A percentile compares a stretch with the other conserved stretches of the same genome.
Conservation (phyloP, 2,797 vertebrate genomes). For the Protosalanx chinensis region DNA sequence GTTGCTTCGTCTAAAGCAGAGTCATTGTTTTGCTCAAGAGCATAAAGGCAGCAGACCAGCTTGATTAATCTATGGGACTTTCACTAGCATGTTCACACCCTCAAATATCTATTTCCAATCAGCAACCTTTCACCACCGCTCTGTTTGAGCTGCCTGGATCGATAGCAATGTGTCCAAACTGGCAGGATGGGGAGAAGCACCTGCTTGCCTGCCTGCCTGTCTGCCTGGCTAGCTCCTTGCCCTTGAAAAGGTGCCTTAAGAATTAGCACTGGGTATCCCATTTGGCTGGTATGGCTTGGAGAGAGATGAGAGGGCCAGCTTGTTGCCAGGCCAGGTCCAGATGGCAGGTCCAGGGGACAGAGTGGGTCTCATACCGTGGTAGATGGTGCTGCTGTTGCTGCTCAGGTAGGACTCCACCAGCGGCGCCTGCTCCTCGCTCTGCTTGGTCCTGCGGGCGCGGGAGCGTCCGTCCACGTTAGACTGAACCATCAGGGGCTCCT, state of each 20-base stretch:
- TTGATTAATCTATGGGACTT: conserved; percentile 24
- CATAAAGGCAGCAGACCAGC: conserved; percentile 10
- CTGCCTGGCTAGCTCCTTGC: neutral
- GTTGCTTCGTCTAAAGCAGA: neutral
- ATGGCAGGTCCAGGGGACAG: neutral
- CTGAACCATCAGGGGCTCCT: conserved; percentile 98
- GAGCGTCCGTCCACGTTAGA: conserved; percentile 90
- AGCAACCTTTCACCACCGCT: conserved; percentile 16
- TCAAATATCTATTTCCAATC: conserved; percentile 36
- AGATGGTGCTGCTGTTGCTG: conserved; percentile 94
- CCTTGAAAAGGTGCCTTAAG: conserved; percentile 6
- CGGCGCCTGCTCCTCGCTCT: conserved; percentile 94
- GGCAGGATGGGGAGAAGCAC: conserved; percentile 8
- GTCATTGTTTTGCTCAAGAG: neutral
- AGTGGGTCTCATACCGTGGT: conserved; percentile 77
- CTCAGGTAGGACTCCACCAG: conserved; percentile 96
- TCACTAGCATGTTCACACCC: conserved; percentile 19
- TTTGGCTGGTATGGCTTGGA: neutral
- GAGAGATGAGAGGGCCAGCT: neutral
- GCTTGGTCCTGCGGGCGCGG: conserved; percentile 84
- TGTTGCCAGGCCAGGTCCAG: neutral
- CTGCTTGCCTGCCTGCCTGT: too few relatives aligned
- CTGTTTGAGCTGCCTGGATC: conserved; percentile 29
- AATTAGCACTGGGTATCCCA: neutral
- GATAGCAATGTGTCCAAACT: conserved; percentile 22